These are phyloP conservation scores for Sitta carolinensis DNA, from an alignment of 2,797 vertebrate species.

Conservation along the genomic window DNA sequence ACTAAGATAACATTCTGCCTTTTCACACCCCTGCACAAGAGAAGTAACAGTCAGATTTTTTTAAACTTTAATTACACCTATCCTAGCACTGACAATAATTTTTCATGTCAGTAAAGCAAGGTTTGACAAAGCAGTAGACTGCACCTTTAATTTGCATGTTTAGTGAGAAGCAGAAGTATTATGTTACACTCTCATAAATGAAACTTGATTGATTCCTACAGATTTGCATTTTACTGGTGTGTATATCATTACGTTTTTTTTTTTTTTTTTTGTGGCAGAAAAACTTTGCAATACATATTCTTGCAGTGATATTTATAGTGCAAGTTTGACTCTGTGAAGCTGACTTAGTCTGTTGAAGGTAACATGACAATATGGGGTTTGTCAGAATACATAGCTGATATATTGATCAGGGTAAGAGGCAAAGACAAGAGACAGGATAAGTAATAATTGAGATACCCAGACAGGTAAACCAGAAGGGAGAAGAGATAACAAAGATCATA, in stretches of 20 bases:
- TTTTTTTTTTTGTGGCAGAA: background rate
- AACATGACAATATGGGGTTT: background rate
- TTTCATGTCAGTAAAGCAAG: background rate
- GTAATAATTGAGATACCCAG: background rate
- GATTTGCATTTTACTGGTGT: background rate
- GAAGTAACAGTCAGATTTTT: background rate
- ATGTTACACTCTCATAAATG: background rate
- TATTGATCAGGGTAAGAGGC: background rate
- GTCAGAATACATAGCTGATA: background rate
- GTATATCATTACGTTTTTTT: background rate
- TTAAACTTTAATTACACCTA: background rate
- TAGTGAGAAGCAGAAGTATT: background rate
- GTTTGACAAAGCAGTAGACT: background rate
- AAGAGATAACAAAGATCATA: accelerated
- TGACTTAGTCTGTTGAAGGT: background rate
- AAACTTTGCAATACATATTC: background rate
- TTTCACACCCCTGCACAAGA: background rate
- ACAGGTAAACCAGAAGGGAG: background rate
- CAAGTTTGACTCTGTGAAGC: background rate
- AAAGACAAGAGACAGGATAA: background rate
- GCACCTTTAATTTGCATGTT: background rate
- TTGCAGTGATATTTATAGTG: background rate
- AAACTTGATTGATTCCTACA: background rate
- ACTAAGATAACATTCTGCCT: background rate
- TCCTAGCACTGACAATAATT: background rate